phyloP scores from a whole-genome alignment of 2,113 vertebrate genomes.

The Lichenostomus cassidix region DNA sequence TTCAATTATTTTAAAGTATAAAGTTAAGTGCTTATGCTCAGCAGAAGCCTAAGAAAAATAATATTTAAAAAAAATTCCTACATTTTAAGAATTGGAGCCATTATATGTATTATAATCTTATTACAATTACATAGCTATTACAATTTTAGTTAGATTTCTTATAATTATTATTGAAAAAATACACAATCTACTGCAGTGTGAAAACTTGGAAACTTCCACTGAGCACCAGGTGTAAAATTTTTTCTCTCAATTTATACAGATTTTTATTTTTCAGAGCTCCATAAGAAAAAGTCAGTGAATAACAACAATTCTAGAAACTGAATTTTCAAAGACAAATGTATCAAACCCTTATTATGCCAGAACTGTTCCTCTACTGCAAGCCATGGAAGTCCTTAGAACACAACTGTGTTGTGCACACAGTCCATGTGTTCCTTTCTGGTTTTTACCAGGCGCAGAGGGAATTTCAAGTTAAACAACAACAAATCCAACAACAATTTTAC shows the following conservation, averaged over 20 bases:
- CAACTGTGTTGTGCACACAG: accelerated
- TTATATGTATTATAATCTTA: not conserved
- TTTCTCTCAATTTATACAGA: not conserved
- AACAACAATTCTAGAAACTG: not conserved
- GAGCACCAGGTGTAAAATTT: not conserved
- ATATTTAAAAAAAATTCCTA: not conserved
- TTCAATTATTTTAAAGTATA: not conserved
- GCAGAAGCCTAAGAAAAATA: not conserved
- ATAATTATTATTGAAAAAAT: not conserved
- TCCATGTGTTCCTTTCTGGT: not conserved
- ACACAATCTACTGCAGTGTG: not conserved
- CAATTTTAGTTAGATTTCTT: not conserved
- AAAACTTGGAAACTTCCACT: not conserved
- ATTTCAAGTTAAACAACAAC: not conserved
- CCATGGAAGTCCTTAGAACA: not conserved
- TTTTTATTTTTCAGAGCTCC: not conserved
- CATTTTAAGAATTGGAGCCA: not conserved
- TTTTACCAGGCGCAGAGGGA: not conserved
- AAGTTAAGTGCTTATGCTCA: not conserved
- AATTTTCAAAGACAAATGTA: not conserved
- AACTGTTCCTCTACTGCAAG: not conserved
- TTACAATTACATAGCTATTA: not conserved
- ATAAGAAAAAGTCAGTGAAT: not conserved
- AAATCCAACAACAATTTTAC: not conserved
- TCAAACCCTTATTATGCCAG: not conserved